Evolutionary conservation across 2,888 invertebrate genomes (phyloP).

Genomic region (Stramonita haemastoma): DNA sequence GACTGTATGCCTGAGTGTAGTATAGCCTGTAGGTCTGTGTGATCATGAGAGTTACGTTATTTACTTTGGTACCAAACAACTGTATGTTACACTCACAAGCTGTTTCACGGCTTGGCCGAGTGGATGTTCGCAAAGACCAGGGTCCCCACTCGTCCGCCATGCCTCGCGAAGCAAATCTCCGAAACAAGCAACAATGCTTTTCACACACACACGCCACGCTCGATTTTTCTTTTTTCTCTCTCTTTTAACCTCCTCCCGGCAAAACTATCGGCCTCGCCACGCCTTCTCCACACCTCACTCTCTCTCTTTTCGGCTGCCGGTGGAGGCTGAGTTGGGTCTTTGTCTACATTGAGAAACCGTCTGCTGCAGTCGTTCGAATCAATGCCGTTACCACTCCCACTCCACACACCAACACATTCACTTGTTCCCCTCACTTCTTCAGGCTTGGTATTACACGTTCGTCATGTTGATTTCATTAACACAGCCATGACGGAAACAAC

Average conservation of each 20-base stretch:
- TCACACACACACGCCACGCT: background rate
- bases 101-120: constrained; percentile 9
- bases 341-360: background rate
- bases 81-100: background rate
- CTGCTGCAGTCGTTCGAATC: too few relatives aligned
- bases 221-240: background rate
- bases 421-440: background rate
- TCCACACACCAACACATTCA: too few relatives aligned
- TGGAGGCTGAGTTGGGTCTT: background rate
- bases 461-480: background rate
- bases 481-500: background rate
- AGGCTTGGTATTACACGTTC: background rate
- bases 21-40: background rate
- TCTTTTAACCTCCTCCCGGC: background rate
- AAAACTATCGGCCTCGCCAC: background rate
- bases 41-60: background rate
- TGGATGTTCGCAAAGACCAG: background rate
- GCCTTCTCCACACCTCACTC: constrained; percentile 17
- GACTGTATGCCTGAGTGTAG: constrained; percentile 3
- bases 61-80: background rate
- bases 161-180: background rate
- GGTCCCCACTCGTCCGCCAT: constrained; percentile 5
- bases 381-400: constrained; percentile 4
- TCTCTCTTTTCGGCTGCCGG: background rate
- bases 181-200: background rate